Conservation (phyloP, 2,888 invertebrate genomes). For the Philhelius pedissequus region DNA sequence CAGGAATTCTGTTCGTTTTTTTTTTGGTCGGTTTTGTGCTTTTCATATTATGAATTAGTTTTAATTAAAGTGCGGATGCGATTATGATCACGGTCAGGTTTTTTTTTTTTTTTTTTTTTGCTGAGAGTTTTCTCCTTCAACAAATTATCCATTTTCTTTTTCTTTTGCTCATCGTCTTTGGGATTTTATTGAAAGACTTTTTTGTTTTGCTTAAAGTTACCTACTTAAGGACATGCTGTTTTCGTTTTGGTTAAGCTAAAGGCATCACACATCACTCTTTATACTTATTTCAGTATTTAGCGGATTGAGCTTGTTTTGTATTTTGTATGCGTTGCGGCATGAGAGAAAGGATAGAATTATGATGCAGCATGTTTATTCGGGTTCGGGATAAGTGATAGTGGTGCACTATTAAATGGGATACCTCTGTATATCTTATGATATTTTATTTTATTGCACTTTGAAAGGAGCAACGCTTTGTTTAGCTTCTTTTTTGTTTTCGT, state of each 20-base stretch:
- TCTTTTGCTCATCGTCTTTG: background rate
- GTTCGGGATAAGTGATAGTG: slow-evolving; percentile 56
- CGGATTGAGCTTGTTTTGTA: background rate
- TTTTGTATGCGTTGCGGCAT: slow-evolving; percentile 14
- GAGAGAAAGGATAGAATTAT: slow-evolving; percentile 49
- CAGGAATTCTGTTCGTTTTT: slow-evolving; percentile 38
- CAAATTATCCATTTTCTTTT: background rate
- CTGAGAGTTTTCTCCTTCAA: slow-evolving; percentile 35
- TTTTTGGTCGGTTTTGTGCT: slow-evolving; percentile 17
- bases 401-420: slow-evolving; percentile 59
- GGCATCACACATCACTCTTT: slow-evolving; percentile 24
- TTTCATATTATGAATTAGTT: slow-evolving; percentile 65
- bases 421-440: slow-evolving; percentile 32
- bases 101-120: background rate
- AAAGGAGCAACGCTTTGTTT: slow-evolving; percentile 8
- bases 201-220: no score
- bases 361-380: slow-evolving; percentile 60
- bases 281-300: background rate
- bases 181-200: background rate
- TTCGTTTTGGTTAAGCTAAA: slow-evolving; percentile 4
- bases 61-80: slow-evolving; percentile 68
- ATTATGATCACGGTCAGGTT: slow-evolving; percentile 66
- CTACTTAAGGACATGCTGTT: slow-evolving; percentile 42
- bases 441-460: slow-evolving; percentile 56
- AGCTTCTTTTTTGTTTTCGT: background rate